phyloP scores from a whole-genome alignment of 2,113 vertebrate species.

The Ochotona princeps region DNA sequence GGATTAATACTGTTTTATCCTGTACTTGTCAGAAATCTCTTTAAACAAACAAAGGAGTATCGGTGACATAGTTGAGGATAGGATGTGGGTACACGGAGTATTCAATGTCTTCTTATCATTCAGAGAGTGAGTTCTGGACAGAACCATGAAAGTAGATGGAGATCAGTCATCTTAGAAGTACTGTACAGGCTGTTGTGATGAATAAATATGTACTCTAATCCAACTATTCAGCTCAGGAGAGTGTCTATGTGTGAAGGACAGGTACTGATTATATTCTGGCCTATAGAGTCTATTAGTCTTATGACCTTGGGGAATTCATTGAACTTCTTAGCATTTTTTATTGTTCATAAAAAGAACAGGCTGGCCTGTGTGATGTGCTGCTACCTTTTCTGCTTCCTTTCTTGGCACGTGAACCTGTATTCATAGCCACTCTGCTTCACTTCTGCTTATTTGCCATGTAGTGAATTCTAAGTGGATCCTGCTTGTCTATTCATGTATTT shows the following conservation, averaged over 20 bases:
- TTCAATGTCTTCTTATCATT: neutral
- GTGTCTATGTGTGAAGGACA: neutral
- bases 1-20: conserved; percentile 50
- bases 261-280: neutral
- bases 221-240: neutral
- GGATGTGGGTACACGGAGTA: neutral
- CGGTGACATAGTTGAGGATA: neutral
- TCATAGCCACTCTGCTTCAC: neutral
- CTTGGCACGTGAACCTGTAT: neutral
- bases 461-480: neutral
- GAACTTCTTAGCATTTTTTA: conserved; percentile 10
- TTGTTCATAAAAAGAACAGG: neutral
- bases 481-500: neutral
- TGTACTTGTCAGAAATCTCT: conserved; percentile 16
- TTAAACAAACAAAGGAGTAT: conserved; percentile 1
- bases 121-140: neutral
- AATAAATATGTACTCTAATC: neutral
- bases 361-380: neutral
- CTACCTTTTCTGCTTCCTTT: neutral
- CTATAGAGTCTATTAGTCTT: neutral
- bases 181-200: neutral
- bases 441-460: neutral
- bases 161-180: neutral
- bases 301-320: neutral
- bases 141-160: neutral